A percentile compares a stretch with the other conserved stretches of the same genome.
These are phyloP conservation scores for Anthopleura sola DNA, from an alignment of 64 coral and sea anemone species.

Conservation along the genomic window DNA sequence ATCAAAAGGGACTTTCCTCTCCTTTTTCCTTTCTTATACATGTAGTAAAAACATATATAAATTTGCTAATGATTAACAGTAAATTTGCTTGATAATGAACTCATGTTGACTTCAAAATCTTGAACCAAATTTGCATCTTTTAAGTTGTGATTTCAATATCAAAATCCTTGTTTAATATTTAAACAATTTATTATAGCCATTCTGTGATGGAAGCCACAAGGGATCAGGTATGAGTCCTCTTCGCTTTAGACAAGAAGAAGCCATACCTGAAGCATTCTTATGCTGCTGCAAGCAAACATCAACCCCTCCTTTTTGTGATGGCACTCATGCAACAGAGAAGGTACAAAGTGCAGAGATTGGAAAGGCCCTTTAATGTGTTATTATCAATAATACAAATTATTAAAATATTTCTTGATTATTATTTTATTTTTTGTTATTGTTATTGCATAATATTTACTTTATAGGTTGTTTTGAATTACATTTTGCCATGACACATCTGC, in stretches of 20 bases:
- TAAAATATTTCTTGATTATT: not conserved
- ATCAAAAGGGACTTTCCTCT: too few species aligned
- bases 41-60: too few species aligned
- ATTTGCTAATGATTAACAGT: too few species aligned
- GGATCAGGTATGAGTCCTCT: slow-evolving; percentile 60
- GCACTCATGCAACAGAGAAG: slow-evolving; percentile 66
- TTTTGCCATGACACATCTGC: too few species aligned
- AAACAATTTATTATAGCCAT: slow-evolving; percentile 55
- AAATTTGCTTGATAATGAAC: too few species aligned
- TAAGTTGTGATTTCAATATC: too few species aligned
- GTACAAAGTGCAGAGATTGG: slow-evolving; percentile 66
- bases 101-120: too few species aligned
- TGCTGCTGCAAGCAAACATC: slow-evolving; percentile 94
- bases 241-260: slow-evolving; percentile 61
- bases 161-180: too few species aligned
- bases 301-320: slow-evolving; percentile 86
- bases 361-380: not conserved
- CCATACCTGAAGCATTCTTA: slow-evolving; percentile 59
- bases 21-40: too few species aligned
- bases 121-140: too few species aligned
- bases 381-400: not conserved
- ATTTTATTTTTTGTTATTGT: not conserved
- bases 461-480: too few species aligned
- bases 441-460: too few species aligned
- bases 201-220: slow-evolving; percentile 99